These are phyloP conservation scores for Callionymus lyra DNA, from an alignment of 2,113 vertebrate species.

Conservation along the genomic window DNA sequence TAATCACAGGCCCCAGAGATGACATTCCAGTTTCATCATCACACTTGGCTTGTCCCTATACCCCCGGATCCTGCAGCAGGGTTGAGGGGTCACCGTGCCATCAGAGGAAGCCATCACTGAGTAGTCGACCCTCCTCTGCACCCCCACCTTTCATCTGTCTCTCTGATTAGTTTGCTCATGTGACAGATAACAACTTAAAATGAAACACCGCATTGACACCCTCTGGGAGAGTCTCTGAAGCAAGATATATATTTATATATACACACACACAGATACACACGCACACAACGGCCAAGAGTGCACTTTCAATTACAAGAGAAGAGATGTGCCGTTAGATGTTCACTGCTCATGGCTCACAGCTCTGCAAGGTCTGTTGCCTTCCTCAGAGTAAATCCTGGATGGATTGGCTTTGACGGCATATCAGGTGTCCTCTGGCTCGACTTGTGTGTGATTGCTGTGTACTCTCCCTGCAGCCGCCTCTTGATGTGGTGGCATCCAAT, in stretches of 20 bases:
- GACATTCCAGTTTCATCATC: constrained; percentile 40
- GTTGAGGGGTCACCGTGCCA: constrained; percentile 54
- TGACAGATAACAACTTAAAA: constrained; percentile 60
- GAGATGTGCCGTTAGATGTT: constrained; percentile 50
- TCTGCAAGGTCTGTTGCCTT: constrained; percentile 36
- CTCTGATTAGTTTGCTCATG: constrained; percentile 60
- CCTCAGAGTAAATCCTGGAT: constrained; percentile 46
- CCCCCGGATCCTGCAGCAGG: constrained; percentile 32
- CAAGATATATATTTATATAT: constrained; percentile 19
- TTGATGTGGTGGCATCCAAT: constrained; percentile 48
- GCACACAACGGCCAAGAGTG: constrained; percentile 31
- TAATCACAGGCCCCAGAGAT: constrained; percentile 20
- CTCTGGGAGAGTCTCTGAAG: constrained; percentile 45
- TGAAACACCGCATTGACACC: constrained; percentile 45
- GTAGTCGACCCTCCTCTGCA: constrained; percentile 47
- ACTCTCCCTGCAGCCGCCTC: constrained; percentile 35
- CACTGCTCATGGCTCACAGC: constrained; percentile 38
- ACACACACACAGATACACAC: constrained; percentile 2
- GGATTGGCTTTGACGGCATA: constrained; percentile 40
- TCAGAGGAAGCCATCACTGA: constrained; percentile 59
- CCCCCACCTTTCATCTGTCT: constrained; percentile 64
- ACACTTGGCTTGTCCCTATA: constrained; percentile 49
- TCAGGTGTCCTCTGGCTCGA: constrained; percentile 48
- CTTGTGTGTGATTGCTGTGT: constrained; percentile 45
- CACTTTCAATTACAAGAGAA: constrained; percentile 58